Conservation (phyloP, 2,888 invertebrate species). For the Epinotia bilunana region DNA sequence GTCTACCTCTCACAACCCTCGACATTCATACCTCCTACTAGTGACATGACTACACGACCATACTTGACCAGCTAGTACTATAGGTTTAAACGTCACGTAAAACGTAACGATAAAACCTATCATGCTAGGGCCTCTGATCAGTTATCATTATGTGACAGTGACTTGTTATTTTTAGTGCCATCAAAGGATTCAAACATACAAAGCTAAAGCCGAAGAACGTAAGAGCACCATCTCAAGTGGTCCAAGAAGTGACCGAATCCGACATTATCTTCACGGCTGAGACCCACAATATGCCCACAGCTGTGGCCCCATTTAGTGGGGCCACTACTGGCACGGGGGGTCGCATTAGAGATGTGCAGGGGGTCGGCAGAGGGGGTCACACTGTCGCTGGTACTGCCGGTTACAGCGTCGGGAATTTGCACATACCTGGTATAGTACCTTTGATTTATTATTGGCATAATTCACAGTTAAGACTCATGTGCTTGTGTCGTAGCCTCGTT, state of each 20-base stretch:
- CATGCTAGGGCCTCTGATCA: neutral
- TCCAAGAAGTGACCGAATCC: slow-evolving; percentile 85
- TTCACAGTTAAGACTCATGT: neutral
- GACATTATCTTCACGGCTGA: slow-evolving; percentile 99
- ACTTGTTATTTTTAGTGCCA: slow-evolving; percentile 88
- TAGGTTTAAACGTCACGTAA: too few species aligned
- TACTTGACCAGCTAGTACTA: too few species aligned
- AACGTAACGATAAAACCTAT: too few species aligned
- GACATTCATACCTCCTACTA: too few species aligned
- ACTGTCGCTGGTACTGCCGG: slow-evolving; percentile 98
- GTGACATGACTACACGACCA: too few species aligned
- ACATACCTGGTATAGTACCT: slow-evolving; percentile 90
- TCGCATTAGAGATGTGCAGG: slow-evolving; percentile 96
- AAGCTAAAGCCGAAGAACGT: slow-evolving; percentile 87
- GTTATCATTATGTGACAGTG: neutral
- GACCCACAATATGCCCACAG: slow-evolving; percentile 99
- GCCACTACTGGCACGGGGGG: slow-evolving; percentile 99
- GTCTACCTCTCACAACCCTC: too few species aligned
- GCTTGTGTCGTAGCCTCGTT: too few species aligned
- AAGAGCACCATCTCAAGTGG: slow-evolving; percentile 85
- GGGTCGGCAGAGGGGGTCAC: slow-evolving; percentile 96
- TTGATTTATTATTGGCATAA: neutral
- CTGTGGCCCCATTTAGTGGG: slow-evolving; percentile 98
- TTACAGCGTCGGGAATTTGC: slow-evolving; percentile 96
- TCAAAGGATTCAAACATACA: slow-evolving; percentile 90